Conservation (phyloP, 2,797 vertebrate genomes). For the Chaetophractus vellerosus region DNA sequence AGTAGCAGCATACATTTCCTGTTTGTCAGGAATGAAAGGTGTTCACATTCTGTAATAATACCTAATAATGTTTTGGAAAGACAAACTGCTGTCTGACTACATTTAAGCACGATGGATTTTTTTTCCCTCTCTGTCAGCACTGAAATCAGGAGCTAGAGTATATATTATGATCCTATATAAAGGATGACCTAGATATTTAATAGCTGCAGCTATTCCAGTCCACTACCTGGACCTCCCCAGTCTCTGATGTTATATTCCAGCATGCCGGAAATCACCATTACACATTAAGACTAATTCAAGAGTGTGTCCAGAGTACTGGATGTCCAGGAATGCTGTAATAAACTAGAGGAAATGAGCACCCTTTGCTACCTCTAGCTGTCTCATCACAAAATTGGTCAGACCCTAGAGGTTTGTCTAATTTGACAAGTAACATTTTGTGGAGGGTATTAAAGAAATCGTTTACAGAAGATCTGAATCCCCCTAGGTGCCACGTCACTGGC, state of each 20-base stretch:
- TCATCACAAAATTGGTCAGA: conserved; percentile 62
- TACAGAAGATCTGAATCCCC: neutral
- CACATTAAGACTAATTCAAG: conserved; percentile 78
- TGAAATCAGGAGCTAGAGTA: conserved; percentile 87
- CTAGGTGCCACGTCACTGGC: neutral
- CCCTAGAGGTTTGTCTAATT: conserved; percentile 44
- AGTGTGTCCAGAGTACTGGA: conserved; percentile 59
- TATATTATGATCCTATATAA: conserved; percentile 81
- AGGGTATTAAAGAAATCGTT: conserved; percentile 1
- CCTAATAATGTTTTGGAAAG: conserved; percentile 91
- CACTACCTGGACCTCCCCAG: conserved; percentile 83
- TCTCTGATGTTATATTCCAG: conserved; percentile 84
- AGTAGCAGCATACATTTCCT: conserved; percentile 91
- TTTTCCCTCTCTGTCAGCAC: conserved; percentile 86
- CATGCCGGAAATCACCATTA: conserved; percentile 78
- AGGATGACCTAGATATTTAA: conserved; percentile 86
- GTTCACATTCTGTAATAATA: conserved; percentile 90
- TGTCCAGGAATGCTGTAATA: conserved; percentile 62
- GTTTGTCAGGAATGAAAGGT: conserved; percentile 91
- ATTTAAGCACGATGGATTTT: conserved; percentile 87
- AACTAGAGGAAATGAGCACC: conserved; percentile 22
- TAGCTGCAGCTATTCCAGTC: conserved; percentile 82
- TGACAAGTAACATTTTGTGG: conserved; percentile 58
- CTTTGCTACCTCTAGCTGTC: conserved; percentile 14
- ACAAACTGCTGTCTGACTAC: conserved; percentile 89